phyloP scores from a whole-genome alignment of 2,888 invertebrate species.

The Fabriciana adippe region DNA sequence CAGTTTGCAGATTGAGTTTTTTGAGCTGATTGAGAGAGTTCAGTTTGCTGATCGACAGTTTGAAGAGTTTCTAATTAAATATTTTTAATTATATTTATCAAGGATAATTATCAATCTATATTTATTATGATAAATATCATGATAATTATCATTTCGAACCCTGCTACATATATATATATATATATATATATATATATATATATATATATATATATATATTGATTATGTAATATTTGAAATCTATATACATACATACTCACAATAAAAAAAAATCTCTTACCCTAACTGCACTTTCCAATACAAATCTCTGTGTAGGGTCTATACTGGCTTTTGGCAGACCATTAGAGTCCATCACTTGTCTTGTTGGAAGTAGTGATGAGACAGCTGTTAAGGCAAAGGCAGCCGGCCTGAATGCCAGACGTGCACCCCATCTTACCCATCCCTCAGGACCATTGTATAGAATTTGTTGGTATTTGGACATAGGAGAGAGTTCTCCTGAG shows the following conservation, averaged over 20 bases:
- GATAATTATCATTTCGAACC: too few relatives aligned
- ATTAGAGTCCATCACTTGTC: constrained; percentile 61
- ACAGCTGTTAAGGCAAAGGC: constrained; percentile 68
- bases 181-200: too few relatives aligned
- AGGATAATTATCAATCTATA: too few relatives aligned
- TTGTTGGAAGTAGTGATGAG: constrained; percentile 58
- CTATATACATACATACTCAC: background rate
- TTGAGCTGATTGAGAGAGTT: too few relatives aligned
- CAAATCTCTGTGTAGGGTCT: constrained; percentile 69
- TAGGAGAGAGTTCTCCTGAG: constrained; percentile 61
- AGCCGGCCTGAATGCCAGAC: constrained; percentile 69
- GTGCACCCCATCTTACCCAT: constrained; percentile 73
- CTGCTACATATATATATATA: too few relatives aligned
- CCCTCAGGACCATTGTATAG: constrained; percentile 70
- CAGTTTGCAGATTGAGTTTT: too few relatives aligned
- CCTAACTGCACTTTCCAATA: constrained; percentile 68
- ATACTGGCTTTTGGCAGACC: constrained; percentile 71
- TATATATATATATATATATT: too few relatives aligned
- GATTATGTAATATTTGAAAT: too few relatives aligned
- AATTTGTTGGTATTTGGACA: constrained; percentile 71
- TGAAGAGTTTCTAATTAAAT: too few relatives aligned
- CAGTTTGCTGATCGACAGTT: too few relatives aligned
- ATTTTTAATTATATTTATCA: too few relatives aligned
- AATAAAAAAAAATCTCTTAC: constrained; percentile 43
- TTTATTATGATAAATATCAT: too few relatives aligned